phyloP scores from a whole-genome alignment of 2,113 vertebrate species.

The Onychostruthus taczanowskii region DNA sequence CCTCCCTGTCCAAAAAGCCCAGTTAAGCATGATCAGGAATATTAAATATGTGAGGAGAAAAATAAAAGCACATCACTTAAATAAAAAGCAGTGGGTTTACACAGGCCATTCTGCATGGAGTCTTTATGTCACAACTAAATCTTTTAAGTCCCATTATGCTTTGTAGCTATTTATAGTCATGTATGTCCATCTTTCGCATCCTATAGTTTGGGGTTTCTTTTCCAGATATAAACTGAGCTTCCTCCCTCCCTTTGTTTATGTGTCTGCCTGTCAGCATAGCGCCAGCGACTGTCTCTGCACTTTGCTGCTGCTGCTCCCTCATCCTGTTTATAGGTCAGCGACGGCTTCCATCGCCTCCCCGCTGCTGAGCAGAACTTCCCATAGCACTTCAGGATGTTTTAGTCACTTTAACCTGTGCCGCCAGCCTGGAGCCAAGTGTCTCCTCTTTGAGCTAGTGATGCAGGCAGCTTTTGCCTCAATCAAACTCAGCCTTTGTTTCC shows the following conservation, averaged over 20 bases:
- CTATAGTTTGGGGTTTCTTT: constrained; percentile 62
- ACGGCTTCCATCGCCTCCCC: not conserved
- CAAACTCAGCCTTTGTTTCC: not conserved
- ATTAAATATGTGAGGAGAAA: not conserved
- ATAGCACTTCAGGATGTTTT: constrained; percentile 55
- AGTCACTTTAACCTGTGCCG: constrained; percentile 35
- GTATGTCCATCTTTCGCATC: constrained; percentile 12
- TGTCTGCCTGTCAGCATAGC: constrained; percentile 61
- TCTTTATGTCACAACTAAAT: not conserved
- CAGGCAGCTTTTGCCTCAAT: not conserved
- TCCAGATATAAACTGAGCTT: constrained; percentile 66
- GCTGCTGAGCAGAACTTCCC: constrained; percentile 32
- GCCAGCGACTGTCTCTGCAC: constrained; percentile 40
- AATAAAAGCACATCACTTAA: not conserved
- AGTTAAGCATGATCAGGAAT: not conserved
- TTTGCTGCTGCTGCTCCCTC: constrained; percentile 63
- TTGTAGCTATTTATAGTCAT: constrained; percentile 64
- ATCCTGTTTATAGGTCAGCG: constrained; percentile 74
- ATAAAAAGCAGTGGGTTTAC: not conserved
- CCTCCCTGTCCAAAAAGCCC: not conserved
- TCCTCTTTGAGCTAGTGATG: not conserved
- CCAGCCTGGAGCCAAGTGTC: constrained; percentile 30
- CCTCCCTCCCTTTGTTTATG: constrained; percentile 68
- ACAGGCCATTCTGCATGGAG: not conserved
- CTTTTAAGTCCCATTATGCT: constrained; percentile 23